phyloP scores from a whole-genome alignment of 2,797 vertebrate genomes.

The Paguma larvata region DNA sequence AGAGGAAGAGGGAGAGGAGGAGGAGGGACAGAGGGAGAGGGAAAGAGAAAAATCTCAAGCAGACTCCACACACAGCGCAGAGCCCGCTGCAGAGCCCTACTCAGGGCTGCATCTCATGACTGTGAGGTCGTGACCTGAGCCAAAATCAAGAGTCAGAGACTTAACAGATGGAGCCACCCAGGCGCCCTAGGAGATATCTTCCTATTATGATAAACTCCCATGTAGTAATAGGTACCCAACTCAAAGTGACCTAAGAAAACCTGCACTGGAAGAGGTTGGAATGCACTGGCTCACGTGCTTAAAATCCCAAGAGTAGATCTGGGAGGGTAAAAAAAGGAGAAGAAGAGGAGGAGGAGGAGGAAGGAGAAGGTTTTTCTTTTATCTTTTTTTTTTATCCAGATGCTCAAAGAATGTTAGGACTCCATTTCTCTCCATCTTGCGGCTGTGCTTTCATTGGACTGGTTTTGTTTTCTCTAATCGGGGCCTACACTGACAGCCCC shows the following conservation, averaged over 20 bases:
- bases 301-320: constrained; percentile 33
- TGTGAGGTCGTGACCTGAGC: too few relatives aligned
- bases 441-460: background rate
- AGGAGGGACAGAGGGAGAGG: too few relatives aligned
- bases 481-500: background rate
- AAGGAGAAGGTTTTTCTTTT: background rate
- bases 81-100: too few relatives aligned
- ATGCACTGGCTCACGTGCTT: background rate
- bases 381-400: background rate
- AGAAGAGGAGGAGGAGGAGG: too few relatives aligned
- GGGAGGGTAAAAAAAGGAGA: too few relatives aligned
- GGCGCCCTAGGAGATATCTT: background rate
- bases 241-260: constrained; percentile 44
- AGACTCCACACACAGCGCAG: too few relatives aligned
- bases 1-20: too few relatives aligned
- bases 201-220: background rate
- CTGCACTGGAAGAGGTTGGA: background rate
- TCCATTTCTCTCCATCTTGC: background rate
- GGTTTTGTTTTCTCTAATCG: constrained; percentile 28
- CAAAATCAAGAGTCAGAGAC: too few relatives aligned
- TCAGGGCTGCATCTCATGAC: too few relatives aligned
- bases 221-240: background rate
- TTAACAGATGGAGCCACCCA: too few relatives aligned
- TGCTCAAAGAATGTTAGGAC: background rate
- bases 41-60: too few relatives aligned